Base-by-base conservation (phyloP, 2,797 vertebrate species). In the Myotis daubentonii region DNA sequence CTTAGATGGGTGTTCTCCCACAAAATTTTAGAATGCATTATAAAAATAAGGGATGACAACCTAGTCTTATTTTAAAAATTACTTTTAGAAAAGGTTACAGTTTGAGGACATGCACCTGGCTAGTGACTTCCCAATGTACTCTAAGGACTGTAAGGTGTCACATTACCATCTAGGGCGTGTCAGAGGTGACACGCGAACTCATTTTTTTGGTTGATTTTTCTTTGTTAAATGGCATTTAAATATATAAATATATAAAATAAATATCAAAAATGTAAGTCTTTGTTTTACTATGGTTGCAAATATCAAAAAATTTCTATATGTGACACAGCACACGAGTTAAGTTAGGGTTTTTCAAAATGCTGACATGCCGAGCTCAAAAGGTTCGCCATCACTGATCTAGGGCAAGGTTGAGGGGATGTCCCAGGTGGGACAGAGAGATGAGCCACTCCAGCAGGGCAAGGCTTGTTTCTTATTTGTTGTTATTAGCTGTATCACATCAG, bases 41-140 rank as follows among this genome's bases (percentile, higher is more conserved):
- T 83, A 91, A 81, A 93, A 87, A 57, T 2, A 33, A 92, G 38
- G 30, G 6, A 51, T 33, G 36, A 9, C 7, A 60, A 74, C 25
- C 16, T 75, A 66, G 22, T 2, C 6, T 76, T 82, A 66, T n/a
- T 86, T 95, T 47, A 9, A 95, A 79, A 89, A 44, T 62, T 71
- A 62, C 85, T 88, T 92, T 83, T 78, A 75, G 94, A 66, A 80
- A 80, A 74, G 13, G 12, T 62, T 66, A 33, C 22, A 81, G 33
- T 88, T 82, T 72, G 36, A 94, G 66, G 53, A 83, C 20, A 33
- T 49, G 33, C 1, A 13, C 30, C 6, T 76, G 83, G n/a, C 41
- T 83, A 44, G 23, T 55, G 72, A 91, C 47, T 94, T 94, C 44
- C 11, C 53, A 86, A 0, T 57, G 38, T 13, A 28, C 2, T 47